A percentile compares a stretch with the other conserved stretches of the same genome.
phyloP scores from a whole-genome alignment of 2,113 vertebrate genomes.

The Circaetus gallicus region DNA sequence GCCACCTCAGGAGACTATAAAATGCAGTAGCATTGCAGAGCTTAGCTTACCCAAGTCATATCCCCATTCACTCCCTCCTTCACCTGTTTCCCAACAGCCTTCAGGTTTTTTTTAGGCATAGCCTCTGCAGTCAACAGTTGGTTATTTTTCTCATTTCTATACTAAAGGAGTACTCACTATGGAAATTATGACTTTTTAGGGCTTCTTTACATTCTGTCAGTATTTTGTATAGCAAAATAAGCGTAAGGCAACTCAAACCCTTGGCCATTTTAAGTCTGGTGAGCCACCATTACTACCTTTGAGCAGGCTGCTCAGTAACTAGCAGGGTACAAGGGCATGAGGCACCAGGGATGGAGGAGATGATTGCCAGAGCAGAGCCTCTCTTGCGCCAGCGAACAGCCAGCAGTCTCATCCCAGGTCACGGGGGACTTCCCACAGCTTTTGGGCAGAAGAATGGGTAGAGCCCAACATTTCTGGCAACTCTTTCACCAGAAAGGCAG shows the following conservation, averaged over 20 bases:
- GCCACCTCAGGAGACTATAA: background rate
- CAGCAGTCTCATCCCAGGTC: background rate
- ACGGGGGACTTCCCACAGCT: background rate
- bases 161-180: background rate
- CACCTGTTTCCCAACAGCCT: background rate
- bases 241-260: background rate
- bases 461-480: background rate
- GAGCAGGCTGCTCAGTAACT: background rate
- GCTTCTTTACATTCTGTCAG: background rate
- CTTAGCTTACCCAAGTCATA: background rate
- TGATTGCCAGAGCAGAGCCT: accelerated
- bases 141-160: background rate
- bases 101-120: background rate
- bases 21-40: background rate
- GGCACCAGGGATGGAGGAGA: background rate
- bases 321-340: background rate
- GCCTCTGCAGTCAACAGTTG: background rate
- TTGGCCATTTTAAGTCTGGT: background rate
- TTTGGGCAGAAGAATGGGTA: background rate
- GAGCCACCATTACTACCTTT: background rate
- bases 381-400: background rate
- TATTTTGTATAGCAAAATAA: background rate
- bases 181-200: background rate
- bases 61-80: background rate
- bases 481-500: background rate